Evolutionary conservation across 2,888 invertebrate species (phyloP).

Genomic region (Tineola bisselliella): DNA sequence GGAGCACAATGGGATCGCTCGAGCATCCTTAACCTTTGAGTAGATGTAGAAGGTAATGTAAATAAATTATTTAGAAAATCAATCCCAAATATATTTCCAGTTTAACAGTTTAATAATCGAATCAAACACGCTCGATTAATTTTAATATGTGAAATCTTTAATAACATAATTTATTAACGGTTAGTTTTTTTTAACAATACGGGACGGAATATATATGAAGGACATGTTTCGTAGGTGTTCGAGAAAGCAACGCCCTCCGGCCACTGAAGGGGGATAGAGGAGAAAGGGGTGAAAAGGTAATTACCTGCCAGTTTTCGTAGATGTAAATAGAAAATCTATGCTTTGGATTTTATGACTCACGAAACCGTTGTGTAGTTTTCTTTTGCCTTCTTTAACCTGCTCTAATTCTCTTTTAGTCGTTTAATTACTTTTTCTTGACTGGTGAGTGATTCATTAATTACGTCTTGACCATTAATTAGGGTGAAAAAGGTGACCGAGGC

Average conservation of each 20-base stretch:
- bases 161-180: slow-evolving; percentile 17
- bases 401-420: neutral
- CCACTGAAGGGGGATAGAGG: slow-evolving; percentile 40
- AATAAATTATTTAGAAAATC: neutral
- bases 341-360: slow-evolving; percentile 7
- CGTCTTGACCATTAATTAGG: slow-evolving; percentile 35
- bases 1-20: neutral
- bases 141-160: neutral
- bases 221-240: slow-evolving; percentile 36
- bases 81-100: neutral
- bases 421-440: neutral
- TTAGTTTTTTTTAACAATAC: slow-evolving; percentile 30
- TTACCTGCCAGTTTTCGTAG: slow-evolving; percentile 22
- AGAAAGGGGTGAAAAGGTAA: slow-evolving; percentile 55
- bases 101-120: neutral
- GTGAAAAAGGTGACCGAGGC: slow-evolving; percentile 74
- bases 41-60: neutral
- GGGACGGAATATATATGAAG: slow-evolving; percentile 25
- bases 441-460: neutral
- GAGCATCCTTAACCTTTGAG: neutral
- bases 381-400: neutral
- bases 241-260: slow-evolving; percentile 24
- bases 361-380: neutral
- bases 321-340: slow-evolving; percentile 12
- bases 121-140: neutral